Evolutionary conservation across 2,888 invertebrate genomes (phyloP).

Genomic region (Electrophaes corylata): DNA sequence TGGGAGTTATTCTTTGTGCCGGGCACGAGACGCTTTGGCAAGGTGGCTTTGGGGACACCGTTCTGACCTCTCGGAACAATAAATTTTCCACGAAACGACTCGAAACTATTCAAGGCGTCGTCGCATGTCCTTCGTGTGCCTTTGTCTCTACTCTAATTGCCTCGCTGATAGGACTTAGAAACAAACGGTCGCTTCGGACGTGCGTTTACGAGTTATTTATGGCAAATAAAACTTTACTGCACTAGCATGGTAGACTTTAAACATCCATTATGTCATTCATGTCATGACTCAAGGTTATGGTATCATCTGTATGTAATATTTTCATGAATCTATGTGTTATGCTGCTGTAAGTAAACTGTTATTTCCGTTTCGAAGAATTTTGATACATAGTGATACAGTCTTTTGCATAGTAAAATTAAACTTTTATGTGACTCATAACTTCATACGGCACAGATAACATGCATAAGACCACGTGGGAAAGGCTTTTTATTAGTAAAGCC

Average conservation of each 20-base stretch:
- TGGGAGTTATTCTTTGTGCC: background rate
- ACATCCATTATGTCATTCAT: constrained; percentile 47
- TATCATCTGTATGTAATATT: constrained; percentile 46
- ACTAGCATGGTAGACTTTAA: constrained; percentile 43
- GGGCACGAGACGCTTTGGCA: constrained; percentile 37
- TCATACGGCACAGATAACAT: background rate
- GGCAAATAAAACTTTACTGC: constrained; percentile 61
- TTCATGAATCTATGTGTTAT: constrained; percentile 36
- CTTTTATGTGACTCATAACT: background rate
- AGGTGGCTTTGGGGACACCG: constrained; percentile 42
- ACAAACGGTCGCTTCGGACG: constrained; percentile 51
- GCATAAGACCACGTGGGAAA: constrained; percentile 7
- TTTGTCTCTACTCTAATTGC: constrained; percentile 59
- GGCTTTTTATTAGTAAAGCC: constrained; percentile 13
- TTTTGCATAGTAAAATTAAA: background rate
- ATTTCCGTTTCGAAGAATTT: constrained; percentile 1
- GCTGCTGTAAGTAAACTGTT: constrained; percentile 19
- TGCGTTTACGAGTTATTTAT: constrained; percentile 63
- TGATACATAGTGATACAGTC: background rate
- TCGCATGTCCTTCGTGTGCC: constrained; percentile 49
- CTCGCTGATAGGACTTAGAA: constrained; percentile 52
- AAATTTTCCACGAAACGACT: constrained; percentile 51
- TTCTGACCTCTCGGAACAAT: constrained; percentile 44
- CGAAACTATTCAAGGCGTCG: constrained; percentile 47
- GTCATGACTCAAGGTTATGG: constrained; percentile 54